Evolutionary conservation across 2,113 vertebrate genomes (phyloP), one percentile per base, ranked within the genome.

Genomic region (Hiodon tergisus): DNA sequence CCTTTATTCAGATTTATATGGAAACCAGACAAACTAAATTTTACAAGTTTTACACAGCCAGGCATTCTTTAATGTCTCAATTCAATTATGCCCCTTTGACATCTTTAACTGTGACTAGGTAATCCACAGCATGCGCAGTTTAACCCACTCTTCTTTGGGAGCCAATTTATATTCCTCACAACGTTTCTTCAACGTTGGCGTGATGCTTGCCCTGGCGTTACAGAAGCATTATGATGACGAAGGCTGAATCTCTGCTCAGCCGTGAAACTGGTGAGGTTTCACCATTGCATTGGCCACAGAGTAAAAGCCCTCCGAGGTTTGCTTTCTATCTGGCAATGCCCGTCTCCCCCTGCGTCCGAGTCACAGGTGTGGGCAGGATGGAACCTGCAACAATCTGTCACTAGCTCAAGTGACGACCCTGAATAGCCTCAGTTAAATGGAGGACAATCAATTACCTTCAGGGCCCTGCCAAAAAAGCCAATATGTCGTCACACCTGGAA

Each of bases 311-410:
- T 52, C 14, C 67, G 14, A 69, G 67, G 67, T 69, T 14, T 16
- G 63, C 63, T 14, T 8, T n/a, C 16, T 4, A n/a, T n/a, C 6
- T 54, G 67, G 67, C 67, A 54, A 4, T 7, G 11, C 61, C 4
- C 4, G 13, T 6, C 61, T 10, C 46, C 46, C 46, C 67, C 11
- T 68, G 9, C 50, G 48, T 52, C 47, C 13, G 2, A 68, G 67
- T 5, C 11, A n/a, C 2, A 14, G 67, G 3, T 4, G 46, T 10
- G 47, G 65, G 13, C 7, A 54, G 67, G 53, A 53, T 52, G 50
- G 17, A 53, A 69, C 53, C 14, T 51, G 52, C n/a, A 54, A 69
- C 67, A 69, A 69, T 69, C 67, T 54, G 67, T 69, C 67, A 69
- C 67, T 2, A 50, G 14, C 67, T 50, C 52, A 53, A 69, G 67